Base-by-base conservation (phyloP, 2,797 vertebrate genomes). In the Nyctibius grandis region DNA sequence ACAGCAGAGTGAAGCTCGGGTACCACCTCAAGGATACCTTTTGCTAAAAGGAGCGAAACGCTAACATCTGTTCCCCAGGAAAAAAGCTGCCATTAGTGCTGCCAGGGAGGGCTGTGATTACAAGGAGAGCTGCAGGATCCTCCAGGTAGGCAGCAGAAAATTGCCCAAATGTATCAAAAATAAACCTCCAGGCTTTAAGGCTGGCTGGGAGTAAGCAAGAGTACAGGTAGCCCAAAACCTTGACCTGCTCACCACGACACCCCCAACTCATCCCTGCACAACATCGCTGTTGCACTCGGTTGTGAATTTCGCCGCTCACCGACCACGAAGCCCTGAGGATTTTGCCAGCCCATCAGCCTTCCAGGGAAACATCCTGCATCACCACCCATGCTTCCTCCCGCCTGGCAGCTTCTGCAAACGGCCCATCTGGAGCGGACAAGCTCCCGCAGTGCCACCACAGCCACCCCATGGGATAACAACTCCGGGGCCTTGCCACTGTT, bases 181-280 rank as follows among this genome's bases (percentile, higher is more conserved):
- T 23, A 34, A 45, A 36, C 5, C 8, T 53, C 12, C 31, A 23
- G 54, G 5, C 28, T 40, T 53, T 82, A 45, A 31, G 3, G 4
- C 28, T 73, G 21, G 5, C 12, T 86, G 7, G 9, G 7, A 1
- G 4, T 34, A 51, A 93, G 45, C 20, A 56, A 29, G 11, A 74
- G 20, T 15, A 53, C 11, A 16, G 8, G 7, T 45, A 76, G 23
- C 12, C 48, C 42, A 34, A 89, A 80, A 31, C 8, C 40, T 40
- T 16, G n/a, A 6, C 19, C 31, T 14, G 18, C 31, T 72, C 2
- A 0, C 48, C 33, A 4, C 0, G 0, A 19, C 25, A 42, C 5
- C 0, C 1, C 5, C 2, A 1, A 7, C 33, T 21, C 3, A 0
- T 29, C 19, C 20, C 44, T 0, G 0, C 11, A 11, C 9, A 53